phyloP scores from a whole-genome alignment of 2,888 invertebrate species.

The Fragum whitleyi region DNA sequence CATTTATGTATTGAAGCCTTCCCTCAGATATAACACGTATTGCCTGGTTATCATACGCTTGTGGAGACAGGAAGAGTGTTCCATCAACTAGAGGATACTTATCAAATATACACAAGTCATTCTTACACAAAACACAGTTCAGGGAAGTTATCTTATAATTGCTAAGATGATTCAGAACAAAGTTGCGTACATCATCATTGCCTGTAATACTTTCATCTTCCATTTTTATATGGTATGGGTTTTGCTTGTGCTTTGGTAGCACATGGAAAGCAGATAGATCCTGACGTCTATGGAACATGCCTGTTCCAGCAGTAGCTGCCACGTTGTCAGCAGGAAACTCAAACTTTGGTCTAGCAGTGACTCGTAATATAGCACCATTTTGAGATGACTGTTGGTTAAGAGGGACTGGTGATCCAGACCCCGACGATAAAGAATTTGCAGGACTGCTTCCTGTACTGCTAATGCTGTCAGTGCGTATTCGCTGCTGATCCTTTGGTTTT shows the following conservation, averaged over 20 bases:
- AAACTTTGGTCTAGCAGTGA: slow-evolving; percentile 58
- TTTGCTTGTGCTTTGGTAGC: slow-evolving; percentile 97
- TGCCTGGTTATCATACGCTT: slow-evolving; percentile 91
- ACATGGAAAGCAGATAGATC: slow-evolving; percentile 92
- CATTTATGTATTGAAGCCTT: slow-evolving; percentile 94
- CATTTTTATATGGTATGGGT: slow-evolving; percentile 99
- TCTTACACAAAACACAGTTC: slow-evolving; percentile 92
- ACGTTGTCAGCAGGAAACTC: slow-evolving; percentile 51
- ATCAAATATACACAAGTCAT: slow-evolving; percentile 96
- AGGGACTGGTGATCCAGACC: slow-evolving; percentile 73
- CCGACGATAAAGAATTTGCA: slow-evolving; percentile 67
- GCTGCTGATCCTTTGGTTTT: slow-evolving; percentile 53
- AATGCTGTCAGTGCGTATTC: slow-evolving; percentile 83
- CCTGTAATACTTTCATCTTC: slow-evolving; percentile 99
- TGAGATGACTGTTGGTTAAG: slow-evolving; percentile 61
- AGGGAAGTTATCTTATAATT: slow-evolving; percentile 95
- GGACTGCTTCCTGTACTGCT: slow-evolving; percentile 85
- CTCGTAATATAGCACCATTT: slow-evolving; percentile 55
- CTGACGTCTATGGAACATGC: slow-evolving; percentile 95
- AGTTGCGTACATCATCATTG: slow-evolving; percentile 98
- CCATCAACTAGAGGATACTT: slow-evolving; percentile 98
- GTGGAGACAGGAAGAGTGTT: slow-evolving; percentile 98
- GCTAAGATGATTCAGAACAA: slow-evolving; percentile 97
- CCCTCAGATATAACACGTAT: slow-evolving; percentile 88
- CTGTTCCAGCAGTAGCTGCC: slow-evolving; percentile 76